These are phyloP conservation scores for Dromius quadrimaculatus DNA, from an alignment of 2,888 invertebrate genomes.

Conservation along the genomic window DNA sequence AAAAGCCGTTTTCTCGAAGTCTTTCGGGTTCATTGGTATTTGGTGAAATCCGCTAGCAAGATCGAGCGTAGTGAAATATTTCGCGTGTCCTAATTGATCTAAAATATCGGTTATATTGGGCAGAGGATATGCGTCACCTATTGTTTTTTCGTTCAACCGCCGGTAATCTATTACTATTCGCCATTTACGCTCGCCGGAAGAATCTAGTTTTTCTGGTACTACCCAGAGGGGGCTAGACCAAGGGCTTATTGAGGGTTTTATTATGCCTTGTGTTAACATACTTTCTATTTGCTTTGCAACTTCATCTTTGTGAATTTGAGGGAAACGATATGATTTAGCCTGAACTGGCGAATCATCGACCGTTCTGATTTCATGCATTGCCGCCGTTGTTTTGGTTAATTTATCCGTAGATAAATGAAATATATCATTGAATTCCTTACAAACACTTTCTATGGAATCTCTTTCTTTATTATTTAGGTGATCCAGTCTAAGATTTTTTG, in stretches of 20 bases:
- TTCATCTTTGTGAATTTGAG: conserved; percentile 54
- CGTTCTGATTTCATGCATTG: conserved; percentile 48
- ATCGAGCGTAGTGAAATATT: conserved; percentile 56
- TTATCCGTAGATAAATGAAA: conserved; percentile 45
- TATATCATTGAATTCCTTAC: conserved; percentile 47
- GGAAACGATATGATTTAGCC: conserved; percentile 53
- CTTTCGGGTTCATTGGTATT: conserved; percentile 53
- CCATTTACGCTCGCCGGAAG: conserved; percentile 57
- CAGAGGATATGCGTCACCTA: conserved; percentile 58
- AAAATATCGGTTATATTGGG: conserved; percentile 57
- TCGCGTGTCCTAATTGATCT: conserved; percentile 54
- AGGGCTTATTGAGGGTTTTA: conserved; percentile 56
- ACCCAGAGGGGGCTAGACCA: conserved; percentile 58
- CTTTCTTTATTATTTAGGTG: conserved; percentile 54
- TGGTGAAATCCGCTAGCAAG: conserved; percentile 56
- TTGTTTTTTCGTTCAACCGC: conserved; percentile 60
- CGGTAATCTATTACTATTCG: conserved; percentile 62
- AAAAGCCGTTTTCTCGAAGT: conserved; percentile 55
- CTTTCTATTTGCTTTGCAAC: conserved; percentile 57
- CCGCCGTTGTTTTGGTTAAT: conserved; percentile 48
- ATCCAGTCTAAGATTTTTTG: conserved; percentile 8
- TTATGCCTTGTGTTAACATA: conserved; percentile 58
- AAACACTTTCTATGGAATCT: conserved; percentile 45
- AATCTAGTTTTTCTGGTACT: conserved; percentile 59
- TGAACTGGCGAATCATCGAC: conserved; percentile 53